phyloP scores from a whole-genome alignment of 64 coral and sea anemone genomes.

The Catalaphyllia jardinei region DNA sequence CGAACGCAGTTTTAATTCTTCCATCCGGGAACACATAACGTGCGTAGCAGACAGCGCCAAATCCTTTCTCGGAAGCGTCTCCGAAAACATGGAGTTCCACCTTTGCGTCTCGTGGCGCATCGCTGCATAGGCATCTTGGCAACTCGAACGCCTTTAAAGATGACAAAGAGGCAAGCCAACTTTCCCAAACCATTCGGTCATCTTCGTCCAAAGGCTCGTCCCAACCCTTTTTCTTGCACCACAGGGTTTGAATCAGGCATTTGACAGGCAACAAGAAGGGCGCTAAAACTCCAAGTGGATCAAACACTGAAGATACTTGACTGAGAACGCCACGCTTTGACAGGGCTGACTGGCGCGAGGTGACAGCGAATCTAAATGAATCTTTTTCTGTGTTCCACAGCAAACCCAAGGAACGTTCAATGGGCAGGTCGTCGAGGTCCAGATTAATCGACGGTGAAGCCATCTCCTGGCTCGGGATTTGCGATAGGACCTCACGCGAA shows the following conservation, averaged over 20 bases:
- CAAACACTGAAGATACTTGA: neutral
- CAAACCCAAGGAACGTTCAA: constrained; percentile 1
- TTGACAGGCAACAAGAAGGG: constrained; percentile 20
- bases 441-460: neutral
- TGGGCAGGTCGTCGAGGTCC: neutral
- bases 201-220: constrained; percentile 39
- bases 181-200: constrained; percentile 1
- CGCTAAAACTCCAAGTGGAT: constrained; percentile 23
- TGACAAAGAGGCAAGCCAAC: constrained; percentile 13
- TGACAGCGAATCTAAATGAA: neutral
- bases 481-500: neutral
- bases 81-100: constrained; percentile 52
- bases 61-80: constrained; percentile 41
- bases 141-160: constrained; percentile 25
- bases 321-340: neutral
- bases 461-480: neutral
- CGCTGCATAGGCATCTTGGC: constrained; percentile 27
- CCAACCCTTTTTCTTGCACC: constrained; percentile 18
- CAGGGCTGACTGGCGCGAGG: neutral
- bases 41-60: constrained; percentile 26
- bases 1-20: constrained; percentile 35
- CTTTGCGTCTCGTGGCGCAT: neutral
- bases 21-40: constrained; percentile 3
- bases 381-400: neutral
- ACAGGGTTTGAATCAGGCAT: constrained; percentile 33